Conservation (phyloP, 2,797 vertebrate genomes). For the Hemibagrus guttatus region DNA sequence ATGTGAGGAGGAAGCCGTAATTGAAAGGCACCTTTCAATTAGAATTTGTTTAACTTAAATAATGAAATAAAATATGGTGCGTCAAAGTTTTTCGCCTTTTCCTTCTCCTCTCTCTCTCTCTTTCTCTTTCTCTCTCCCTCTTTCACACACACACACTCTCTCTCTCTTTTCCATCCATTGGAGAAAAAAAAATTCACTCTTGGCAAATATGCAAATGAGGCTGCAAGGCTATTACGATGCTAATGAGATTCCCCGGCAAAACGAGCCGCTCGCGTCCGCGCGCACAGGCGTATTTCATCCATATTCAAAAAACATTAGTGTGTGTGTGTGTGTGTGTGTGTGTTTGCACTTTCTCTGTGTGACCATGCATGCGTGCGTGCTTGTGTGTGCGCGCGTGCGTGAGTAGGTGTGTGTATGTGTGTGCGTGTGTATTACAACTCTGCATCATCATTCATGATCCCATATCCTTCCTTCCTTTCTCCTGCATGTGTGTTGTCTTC, state of each 20-base stretch:
- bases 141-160: slow-evolving; percentile 22
- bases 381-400: neutral
- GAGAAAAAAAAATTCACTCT: slow-evolving; percentile 75
- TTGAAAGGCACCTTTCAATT: slow-evolving; percentile 80
- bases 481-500: slow-evolving; percentile 27
- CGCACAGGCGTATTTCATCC: slow-evolving; percentile 76
- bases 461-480: neutral
- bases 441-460: slow-evolving; percentile 35
- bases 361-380: neutral
- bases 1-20: slow-evolving; percentile 67
- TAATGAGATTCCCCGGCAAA: slow-evolving; percentile 84
- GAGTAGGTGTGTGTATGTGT: neutral
- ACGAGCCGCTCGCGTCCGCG: slow-evolving; percentile 73
- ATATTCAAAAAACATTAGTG: slow-evolving; percentile 81
- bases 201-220: slow-evolving; percentile 83
- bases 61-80: slow-evolving; percentile 74
- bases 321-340: slow-evolving; percentile 55
- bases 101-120: slow-evolving; percentile 57
- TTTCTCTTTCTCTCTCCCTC: slow-evolving; percentile 56
- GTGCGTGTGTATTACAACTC: slow-evolving; percentile 24
- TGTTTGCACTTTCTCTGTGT: neutral
- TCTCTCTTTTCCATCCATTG: slow-evolving; percentile 40
- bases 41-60: slow-evolving; percentile 79
- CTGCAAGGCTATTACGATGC: slow-evolving; percentile 85
- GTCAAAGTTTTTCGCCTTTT: slow-evolving; percentile 73